Percentiles rank a stretch among this genome's conserved stretches.
Evolutionary conservation across 2,888 invertebrate species (phyloP).

Genomic region (Neria commutata): DNA sequence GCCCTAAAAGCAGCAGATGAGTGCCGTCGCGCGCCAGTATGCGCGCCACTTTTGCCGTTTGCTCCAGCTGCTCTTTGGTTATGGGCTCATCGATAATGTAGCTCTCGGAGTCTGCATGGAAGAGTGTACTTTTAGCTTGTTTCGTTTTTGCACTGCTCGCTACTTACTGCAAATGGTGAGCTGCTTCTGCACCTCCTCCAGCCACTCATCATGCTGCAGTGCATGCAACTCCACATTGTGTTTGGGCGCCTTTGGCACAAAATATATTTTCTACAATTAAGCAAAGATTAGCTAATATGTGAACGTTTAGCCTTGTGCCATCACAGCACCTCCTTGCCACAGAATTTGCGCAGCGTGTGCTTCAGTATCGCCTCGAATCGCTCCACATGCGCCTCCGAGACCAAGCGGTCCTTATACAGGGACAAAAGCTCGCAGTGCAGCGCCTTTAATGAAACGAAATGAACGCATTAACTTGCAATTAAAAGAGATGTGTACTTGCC

Average conservation of each 20-base stretch:
- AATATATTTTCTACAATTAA: conserved; percentile 52
- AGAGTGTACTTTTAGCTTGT: too few relatives aligned
- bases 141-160: background rate
- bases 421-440: conserved; percentile 76
- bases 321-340: conserved; percentile 51
- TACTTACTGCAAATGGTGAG: conserved; percentile 71
- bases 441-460: conserved; percentile 63
- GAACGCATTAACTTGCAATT: background rate
- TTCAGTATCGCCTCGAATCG: conserved; percentile 70
- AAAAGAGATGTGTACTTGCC: too few relatives aligned
- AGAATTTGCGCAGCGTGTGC: conserved; percentile 62
- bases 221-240: conserved; percentile 54
- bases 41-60: conserved; percentile 70
- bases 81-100: conserved; percentile 69
- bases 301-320: conserved; percentile 23
- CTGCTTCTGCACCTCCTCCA: conserved; percentile 67
- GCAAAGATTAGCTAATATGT: background rate
- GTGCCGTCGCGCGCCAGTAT: conserved; percentile 66
- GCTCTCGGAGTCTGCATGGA: conserved; percentile 69
- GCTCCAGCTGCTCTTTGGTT: conserved; percentile 71
- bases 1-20: conserved; percentile 66
- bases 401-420: conserved; percentile 77
- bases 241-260: conserved; percentile 49
- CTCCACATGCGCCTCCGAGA: conserved; percentile 69
- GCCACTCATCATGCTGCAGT: conserved; percentile 68